Conservation (phyloP, 2,888 invertebrate species). For the Dasypolia templi region DNA sequence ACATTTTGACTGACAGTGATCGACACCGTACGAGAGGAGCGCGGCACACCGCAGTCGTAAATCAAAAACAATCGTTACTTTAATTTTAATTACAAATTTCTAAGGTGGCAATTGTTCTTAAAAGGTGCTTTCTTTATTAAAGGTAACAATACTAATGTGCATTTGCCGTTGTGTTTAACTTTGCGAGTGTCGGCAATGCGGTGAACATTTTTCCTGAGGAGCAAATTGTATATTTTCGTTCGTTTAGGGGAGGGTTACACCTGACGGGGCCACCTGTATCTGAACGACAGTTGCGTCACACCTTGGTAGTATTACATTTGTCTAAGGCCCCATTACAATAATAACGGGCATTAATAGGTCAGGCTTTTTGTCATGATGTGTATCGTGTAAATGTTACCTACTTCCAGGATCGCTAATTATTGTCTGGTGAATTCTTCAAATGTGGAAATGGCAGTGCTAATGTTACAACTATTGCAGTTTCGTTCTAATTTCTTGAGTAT, state of each 20-base stretch:
- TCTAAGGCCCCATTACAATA: constrained; percentile 75
- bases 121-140: constrained; percentile 79
- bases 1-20: constrained; percentile 64
- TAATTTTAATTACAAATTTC: constrained; percentile 76
- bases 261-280: constrained; percentile 83
- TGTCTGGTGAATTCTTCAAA: constrained; percentile 46
- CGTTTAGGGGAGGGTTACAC: constrained; percentile 79
- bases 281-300: constrained; percentile 83
- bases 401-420: constrained; percentile 62
- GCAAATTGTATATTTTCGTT: constrained; percentile 55
- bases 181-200: constrained; percentile 1
- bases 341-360: constrained; percentile 76
- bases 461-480: constrained; percentile 36
- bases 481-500: constrained; percentile 40
- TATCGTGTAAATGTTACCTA: constrained; percentile 59
- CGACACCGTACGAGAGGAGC: constrained; percentile 38
- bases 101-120: constrained; percentile 71
- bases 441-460: constrained; percentile 56
- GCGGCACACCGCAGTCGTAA: constrained; percentile 27
- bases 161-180: constrained; percentile 39
- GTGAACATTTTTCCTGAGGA: constrained; percentile 30
- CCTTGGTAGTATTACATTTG: constrained; percentile 74
- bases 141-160: constrained; percentile 65
- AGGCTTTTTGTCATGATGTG: constrained; percentile 61
- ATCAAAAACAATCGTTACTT: constrained; percentile 62